phyloP scores from a whole-genome alignment of 2,888 invertebrate species.

The Notodonta ziczac region DNA sequence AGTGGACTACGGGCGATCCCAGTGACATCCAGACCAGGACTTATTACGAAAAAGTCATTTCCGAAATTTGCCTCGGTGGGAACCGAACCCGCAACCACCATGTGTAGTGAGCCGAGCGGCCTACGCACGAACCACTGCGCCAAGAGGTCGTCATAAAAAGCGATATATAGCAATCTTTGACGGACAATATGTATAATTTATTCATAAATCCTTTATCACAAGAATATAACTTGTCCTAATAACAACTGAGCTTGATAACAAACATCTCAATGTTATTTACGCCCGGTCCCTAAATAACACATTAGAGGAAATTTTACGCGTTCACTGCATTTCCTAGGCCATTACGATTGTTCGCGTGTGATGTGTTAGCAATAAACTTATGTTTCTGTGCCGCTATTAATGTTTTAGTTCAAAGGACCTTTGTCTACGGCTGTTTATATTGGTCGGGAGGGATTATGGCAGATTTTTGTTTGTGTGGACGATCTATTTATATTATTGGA shows the following conservation, averaged over 20 bases:
- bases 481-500: background rate
- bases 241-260: conserved; percentile 32
- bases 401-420: conserved; percentile 58
- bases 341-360: conserved; percentile 59
- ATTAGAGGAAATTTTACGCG: conserved; percentile 55
- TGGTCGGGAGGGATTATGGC: conserved; percentile 33
- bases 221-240: background rate
- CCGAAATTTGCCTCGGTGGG: no score
- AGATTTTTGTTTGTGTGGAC: conserved; percentile 9
- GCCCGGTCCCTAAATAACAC: conserved; percentile 41
- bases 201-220: background rate
- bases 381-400: conserved; percentile 53
- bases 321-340: conserved; percentile 54
- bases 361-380: conserved; percentile 57
- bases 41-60: no score
- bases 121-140: no score
- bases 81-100: no score
- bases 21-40: no score
- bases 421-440: conserved; percentile 43
- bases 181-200: conserved; percentile 1
- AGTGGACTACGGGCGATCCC: no score
- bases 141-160: no score
- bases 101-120: no score
- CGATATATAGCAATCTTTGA: conserved; percentile 9
- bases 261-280: conserved; percentile 35